These are phyloP conservation scores for Meriones unguiculatus DNA, from an alignment of 2,113 vertebrate species.

Conservation along the genomic window DNA sequence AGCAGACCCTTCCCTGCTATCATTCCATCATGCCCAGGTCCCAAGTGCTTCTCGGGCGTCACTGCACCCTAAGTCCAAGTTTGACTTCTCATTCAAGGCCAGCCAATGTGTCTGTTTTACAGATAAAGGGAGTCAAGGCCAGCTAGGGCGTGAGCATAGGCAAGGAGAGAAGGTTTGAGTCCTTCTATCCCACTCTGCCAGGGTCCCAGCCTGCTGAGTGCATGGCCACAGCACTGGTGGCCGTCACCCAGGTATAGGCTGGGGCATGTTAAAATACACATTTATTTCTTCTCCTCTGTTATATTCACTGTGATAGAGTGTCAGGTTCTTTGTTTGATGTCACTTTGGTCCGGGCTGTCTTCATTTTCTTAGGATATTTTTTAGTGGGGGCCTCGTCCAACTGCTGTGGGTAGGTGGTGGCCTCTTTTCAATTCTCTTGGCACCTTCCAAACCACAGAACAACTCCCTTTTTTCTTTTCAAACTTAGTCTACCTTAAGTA, in stretches of 20 bases:
- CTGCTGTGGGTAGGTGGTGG: background rate
- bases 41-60: background rate
- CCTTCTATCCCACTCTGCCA: rapidly evolving
- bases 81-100: background rate
- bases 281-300: background rate
- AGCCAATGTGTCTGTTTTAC: background rate
- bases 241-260: too few species aligned
- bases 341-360: background rate
- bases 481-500: background rate
- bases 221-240: too few species aligned
- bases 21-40: too few species aligned
- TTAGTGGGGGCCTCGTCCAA: background rate
- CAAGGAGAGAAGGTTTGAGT: background rate
- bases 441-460: background rate
- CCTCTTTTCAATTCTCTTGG: background rate
- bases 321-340: background rate
- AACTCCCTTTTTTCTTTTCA: background rate
- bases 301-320: background rate
- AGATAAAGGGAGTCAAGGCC: too few species aligned
- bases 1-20: background rate
- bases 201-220: background rate
- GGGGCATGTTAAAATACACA: background rate
- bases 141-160: background rate
- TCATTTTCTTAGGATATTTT: background rate
- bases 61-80: background rate